Base-by-base conservation (phyloP, 2,113 vertebrate species). In the Erythrocercus mccallii region DNA sequence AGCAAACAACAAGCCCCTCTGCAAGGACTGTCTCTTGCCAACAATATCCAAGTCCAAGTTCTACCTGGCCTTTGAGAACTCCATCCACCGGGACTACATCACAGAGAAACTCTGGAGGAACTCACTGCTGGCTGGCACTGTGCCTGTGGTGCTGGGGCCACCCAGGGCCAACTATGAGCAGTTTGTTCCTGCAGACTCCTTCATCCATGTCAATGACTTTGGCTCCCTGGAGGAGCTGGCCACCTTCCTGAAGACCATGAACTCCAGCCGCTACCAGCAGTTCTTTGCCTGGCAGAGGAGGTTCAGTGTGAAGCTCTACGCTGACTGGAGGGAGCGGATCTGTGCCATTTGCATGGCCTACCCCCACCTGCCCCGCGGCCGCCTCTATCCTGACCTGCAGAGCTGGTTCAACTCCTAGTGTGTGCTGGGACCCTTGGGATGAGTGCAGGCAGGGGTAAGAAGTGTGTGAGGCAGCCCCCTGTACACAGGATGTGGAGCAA, bases 81-180 rank as follows among this genome's bases (percentile, higher is more conserved):
- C 99, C 1, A 40, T 97, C 50, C 95, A 98, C 94, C 98, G 69
- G 15, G 99, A 99, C 95, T 99, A 99, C 64, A 99, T 99, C 96
- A 99, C 99, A 0, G 99, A 99, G 95, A 99, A 99, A 95, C 97
- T 99, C 42, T 99, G 99, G 99, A 95, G 96, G 51, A 99, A 99
- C 1, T 96, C 99, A 0, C 98, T 99, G 91, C 60, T 93, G 37
- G 98, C 98, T 0, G 98, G 98, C 5, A 66, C 98, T 0, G 98
- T 99, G 47, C 99, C 99, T 0, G 97, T 99, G 16, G 99, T 99
- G 42, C 90, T 99, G 53, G 99, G 99, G 1, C 98, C 99, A 1
- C 92, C 98, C 1, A 47, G 98, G 13, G 90, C 79, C 10, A 97
- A 98, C 77, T 99, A 99, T 0, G 98, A 99, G 93, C 98, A 97